These are phyloP conservation scores for Campylomormyrus tamandua DNA, from an alignment of 2,113 vertebrate species.

Conservation along the genomic window DNA sequence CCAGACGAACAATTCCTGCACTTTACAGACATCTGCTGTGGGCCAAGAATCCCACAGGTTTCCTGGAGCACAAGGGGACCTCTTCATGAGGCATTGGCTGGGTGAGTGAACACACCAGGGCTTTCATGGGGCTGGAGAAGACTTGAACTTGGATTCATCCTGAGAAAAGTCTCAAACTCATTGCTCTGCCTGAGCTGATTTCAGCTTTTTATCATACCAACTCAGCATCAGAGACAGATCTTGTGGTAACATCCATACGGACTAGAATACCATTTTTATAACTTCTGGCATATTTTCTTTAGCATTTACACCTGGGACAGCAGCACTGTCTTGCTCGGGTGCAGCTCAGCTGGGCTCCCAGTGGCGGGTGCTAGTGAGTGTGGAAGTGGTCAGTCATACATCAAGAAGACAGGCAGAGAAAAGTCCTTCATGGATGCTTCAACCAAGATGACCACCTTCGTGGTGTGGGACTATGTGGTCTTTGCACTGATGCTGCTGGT, in stretches of 20 bases:
- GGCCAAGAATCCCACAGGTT: conserved; percentile 14
- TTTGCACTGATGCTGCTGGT: conserved; percentile 77
- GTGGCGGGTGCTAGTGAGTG: neutral
- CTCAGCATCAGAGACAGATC: neutral
- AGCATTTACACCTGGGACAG: neutral
- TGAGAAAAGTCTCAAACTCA: too few species aligned
- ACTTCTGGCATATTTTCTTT: neutral
- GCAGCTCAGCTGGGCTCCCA: neutral
- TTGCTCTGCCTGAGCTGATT: neutral
- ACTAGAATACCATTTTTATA: neutral
- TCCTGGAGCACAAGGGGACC: neutral
- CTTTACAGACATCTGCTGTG: conserved; percentile 17
- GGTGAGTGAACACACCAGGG: neutral
- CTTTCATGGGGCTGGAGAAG: neutral
- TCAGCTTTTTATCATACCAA: neutral
- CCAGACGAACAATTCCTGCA: conserved; percentile 22
- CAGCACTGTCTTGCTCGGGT: too few species aligned
- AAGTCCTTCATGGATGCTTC: conserved; percentile 35
- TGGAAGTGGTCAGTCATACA: neutral
- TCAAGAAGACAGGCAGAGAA: neutral
- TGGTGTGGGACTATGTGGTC: conserved; percentile 79
- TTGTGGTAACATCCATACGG: neutral
- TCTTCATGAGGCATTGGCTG: neutral
- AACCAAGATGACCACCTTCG: conserved; percentile 50
- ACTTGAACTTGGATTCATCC: neutral